Evolutionary conservation across 2,113 vertebrate species (phyloP).

Genomic region (Craseonycteris thonglongyai): DNA sequence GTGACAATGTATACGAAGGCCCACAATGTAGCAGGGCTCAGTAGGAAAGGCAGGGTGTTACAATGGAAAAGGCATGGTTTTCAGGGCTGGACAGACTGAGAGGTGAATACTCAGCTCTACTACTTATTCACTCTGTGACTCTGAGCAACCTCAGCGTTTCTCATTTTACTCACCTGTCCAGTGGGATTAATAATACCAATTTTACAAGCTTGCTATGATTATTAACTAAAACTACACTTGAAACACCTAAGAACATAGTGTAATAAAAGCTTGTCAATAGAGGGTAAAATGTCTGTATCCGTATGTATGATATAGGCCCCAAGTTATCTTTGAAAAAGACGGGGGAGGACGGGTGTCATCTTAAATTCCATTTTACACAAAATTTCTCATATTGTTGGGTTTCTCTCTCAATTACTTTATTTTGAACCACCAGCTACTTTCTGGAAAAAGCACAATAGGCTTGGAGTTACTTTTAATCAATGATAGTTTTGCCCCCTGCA

Average conservation of each 20-base stretch:
- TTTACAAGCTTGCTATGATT: neutral
- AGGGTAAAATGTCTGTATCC: neutral
- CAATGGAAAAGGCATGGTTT: neutral
- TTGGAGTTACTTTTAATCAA: neutral
- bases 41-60: neutral
- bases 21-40: neutral
- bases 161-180: neutral
- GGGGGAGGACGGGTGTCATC: neutral
- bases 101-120: neutral
- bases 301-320: too few relatives aligned
- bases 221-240: neutral
- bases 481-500: neutral
- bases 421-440: neutral
- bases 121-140: neutral
- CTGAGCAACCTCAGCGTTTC: neutral
- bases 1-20: neutral
- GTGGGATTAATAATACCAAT: neutral
- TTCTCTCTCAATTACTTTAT: neutral
- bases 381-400: neutral
- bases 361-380: neutral
- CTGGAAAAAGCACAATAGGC: neutral
- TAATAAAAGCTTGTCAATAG: neutral
- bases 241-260: neutral
- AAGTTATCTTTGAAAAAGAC: neutral
- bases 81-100: neutral